Evolutionary conservation across 2,797 vertebrate genomes (phyloP).

Genomic region (Margarornis squamiger): DNA sequence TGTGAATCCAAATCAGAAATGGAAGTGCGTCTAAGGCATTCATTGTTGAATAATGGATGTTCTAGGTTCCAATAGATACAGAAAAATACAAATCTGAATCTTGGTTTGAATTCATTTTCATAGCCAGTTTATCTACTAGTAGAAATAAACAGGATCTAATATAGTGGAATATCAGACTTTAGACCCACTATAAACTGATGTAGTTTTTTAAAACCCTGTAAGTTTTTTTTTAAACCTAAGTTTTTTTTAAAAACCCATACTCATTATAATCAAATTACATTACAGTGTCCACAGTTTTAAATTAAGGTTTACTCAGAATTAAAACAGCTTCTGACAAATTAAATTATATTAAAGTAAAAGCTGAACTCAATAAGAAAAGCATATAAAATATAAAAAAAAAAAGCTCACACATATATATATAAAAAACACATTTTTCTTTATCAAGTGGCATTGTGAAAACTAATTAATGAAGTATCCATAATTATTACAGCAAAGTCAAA

Average conservation of each 20-base stretch:
- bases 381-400: neutral
- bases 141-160: neutral
- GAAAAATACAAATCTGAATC: neutral
- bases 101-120: neutral
- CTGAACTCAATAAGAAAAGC: neutral
- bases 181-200: neutral
- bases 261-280: conserved; percentile 9
- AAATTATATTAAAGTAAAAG: neutral
- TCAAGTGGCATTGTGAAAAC: neutral
- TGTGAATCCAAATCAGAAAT: neutral
- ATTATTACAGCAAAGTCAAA: neutral
- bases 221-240: neutral
- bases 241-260: neutral
- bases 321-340: neutral
- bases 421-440: neutral
- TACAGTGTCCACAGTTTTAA: neutral
- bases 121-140: neutral
- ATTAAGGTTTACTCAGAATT: neutral
- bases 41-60: neutral
- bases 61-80: neutral
- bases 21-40: neutral
- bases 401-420: neutral
- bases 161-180: neutral
- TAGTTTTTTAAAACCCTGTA: neutral
- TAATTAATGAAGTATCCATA: neutral